A percentile compares a stretch with the other conserved stretches of the same genome.
phyloP scores from a whole-genome alignment of 2,113 vertebrate genomes.

The Microtus oregoni region DNA sequence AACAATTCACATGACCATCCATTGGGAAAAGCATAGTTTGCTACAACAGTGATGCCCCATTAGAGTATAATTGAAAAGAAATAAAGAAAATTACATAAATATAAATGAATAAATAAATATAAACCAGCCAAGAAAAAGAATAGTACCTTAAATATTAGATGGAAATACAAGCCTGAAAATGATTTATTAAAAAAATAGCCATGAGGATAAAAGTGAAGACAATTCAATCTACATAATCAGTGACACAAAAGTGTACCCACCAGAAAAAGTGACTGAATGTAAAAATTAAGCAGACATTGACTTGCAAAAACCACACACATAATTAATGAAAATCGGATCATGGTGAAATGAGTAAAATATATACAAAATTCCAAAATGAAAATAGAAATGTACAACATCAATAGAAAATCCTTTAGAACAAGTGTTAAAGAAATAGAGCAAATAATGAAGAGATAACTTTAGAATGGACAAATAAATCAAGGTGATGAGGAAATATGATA shows the following conservation, averaged over 20 bases:
- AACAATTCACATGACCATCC: background rate
- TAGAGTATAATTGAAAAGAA: background rate
- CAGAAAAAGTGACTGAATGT: background rate
- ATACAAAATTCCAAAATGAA: slow-evolving; percentile 10
- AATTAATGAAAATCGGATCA: slow-evolving; percentile 29
- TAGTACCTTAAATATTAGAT: background rate
- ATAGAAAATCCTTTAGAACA: background rate
- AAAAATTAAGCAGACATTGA: background rate
- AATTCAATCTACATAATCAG: no score
- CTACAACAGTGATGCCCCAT: background rate
- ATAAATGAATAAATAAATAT: background rate
- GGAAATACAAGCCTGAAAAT: background rate
- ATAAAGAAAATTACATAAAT: background rate
- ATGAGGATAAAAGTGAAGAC: background rate
- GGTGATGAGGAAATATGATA: background rate
- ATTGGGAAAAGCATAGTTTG: background rate
- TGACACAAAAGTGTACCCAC: background rate
- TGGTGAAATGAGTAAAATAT: background rate
- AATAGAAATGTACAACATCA: background rate
- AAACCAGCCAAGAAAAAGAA: background rate
- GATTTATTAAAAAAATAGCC: background rate
- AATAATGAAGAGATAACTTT: background rate
- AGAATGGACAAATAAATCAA: background rate
- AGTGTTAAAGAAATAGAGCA: background rate
- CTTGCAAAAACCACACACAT: background rate